phyloP scores from a whole-genome alignment of 2,797 vertebrate genomes.

The Mastacembelus armatus region DNA sequence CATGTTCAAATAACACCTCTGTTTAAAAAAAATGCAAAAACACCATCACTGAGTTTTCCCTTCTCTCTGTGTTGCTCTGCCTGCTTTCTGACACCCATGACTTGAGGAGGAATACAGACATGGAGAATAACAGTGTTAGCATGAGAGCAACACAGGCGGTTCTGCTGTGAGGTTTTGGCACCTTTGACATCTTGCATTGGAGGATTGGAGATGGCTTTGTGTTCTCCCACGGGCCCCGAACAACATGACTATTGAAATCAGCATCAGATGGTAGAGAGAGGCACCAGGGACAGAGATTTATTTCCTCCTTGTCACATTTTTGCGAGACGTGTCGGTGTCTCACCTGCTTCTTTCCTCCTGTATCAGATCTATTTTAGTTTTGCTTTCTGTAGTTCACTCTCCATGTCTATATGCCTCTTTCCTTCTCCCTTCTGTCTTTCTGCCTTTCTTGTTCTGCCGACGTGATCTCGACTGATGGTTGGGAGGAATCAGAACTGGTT shows the following conservation, averaged over 20 bases:
- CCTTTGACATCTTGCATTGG: slow-evolving; percentile 46
- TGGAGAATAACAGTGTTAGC: slow-evolving; percentile 38
- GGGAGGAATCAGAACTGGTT: slow-evolving; percentile 27
- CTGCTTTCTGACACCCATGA: slow-evolving; percentile 54
- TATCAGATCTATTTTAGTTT: slow-evolving; percentile 53
- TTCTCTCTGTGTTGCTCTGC: slow-evolving; percentile 31
- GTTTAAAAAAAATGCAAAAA: slow-evolving; percentile 40
- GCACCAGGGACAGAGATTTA: slow-evolving; percentile 46
- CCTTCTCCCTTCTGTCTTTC: background rate
- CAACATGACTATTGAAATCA: slow-evolving; percentile 71
- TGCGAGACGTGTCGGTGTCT: slow-evolving; percentile 34
- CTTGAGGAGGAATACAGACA: slow-evolving; percentile 35
- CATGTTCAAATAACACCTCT: slow-evolving; percentile 32
- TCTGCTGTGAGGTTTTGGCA: slow-evolving; percentile 46
- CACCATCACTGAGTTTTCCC: slow-evolving; percentile 22
- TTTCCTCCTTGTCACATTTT: slow-evolving; percentile 38
- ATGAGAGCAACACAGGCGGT: slow-evolving; percentile 18
- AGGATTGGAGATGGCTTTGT: slow-evolving; percentile 51
- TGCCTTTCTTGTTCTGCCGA: slow-evolving; percentile 25
- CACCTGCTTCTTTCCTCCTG: slow-evolving; percentile 17
- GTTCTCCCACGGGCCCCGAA: slow-evolving; percentile 40
- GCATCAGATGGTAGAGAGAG: slow-evolving; percentile 52
- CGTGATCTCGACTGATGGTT: slow-evolving; percentile 42
- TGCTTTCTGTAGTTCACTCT: too few relatives aligned
- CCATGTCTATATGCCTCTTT: background rate